A percentile compares a stretch with the other conserved stretches of the same genome.
These are phyloP conservation scores for Lasiurus cinereus DNA, from an alignment of 2,113 vertebrate genomes.

Conservation along the genomic window DNA sequence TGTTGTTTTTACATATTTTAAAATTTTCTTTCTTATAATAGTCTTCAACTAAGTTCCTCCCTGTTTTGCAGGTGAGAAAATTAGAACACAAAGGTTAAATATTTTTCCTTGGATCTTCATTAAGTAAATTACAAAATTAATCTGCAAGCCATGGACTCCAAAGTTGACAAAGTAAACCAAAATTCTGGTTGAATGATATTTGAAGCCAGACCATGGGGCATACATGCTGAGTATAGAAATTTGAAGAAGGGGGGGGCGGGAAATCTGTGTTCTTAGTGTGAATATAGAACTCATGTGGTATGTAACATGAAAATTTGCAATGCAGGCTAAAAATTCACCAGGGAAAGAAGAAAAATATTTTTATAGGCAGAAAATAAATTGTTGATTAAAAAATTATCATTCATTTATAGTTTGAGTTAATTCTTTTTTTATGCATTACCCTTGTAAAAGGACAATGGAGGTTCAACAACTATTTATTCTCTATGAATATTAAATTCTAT, in stretches of 20 bases:
- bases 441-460: neutral
- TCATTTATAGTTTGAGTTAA: neutral
- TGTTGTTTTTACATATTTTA: neutral
- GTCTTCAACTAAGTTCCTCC: neutral
- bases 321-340: neutral
- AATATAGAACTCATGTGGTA: neutral
- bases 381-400: neutral
- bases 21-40: neutral
- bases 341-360: neutral
- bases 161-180: neutral
- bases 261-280: neutral
- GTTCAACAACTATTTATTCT: neutral
- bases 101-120: neutral
- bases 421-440: neutral
- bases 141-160: neutral
- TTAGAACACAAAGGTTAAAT: neutral
- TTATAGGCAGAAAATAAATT: neutral
- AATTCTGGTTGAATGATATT: neutral
- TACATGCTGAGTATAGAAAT: neutral
- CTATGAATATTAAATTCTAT: neutral
- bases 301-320: slow-evolving; percentile 9
- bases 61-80: neutral
- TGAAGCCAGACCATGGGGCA: neutral
- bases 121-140: neutral
- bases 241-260: neutral